Conservation (phyloP, 2,113 vertebrate species). For the Benitochromis conjunctus region DNA sequence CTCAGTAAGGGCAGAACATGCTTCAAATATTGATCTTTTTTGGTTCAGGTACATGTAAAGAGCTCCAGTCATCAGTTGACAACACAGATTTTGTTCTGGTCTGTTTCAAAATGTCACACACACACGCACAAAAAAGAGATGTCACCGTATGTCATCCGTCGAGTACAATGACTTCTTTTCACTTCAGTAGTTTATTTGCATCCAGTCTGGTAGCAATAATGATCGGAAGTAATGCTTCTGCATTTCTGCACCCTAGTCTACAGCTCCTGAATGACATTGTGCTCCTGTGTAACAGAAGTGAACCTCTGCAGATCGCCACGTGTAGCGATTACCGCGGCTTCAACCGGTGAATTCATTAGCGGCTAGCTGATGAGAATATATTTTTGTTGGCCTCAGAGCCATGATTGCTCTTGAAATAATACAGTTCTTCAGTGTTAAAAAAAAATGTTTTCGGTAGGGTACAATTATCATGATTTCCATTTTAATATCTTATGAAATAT, state of each 20-base stretch:
- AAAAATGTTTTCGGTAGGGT: neutral
- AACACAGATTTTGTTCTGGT: neutral
- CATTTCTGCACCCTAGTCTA: neutral
- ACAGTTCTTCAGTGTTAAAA: neutral
- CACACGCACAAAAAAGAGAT: neutral
- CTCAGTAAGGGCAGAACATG: neutral
- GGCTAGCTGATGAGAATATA: neutral
- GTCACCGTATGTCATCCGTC: neutral
- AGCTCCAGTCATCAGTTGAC: neutral
- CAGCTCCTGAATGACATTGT: slow-evolving; percentile 2
- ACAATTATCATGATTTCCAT: slow-evolving; percentile 1
- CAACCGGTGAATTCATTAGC: neutral
- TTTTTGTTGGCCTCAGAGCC: neutral
- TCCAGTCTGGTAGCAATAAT: slow-evolving; percentile 2
- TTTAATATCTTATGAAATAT: slow-evolving; percentile 26
- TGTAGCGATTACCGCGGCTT: neutral
- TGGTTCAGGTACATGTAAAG: neutral
- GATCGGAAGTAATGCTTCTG: slow-evolving; percentile 2
- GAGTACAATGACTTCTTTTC: neutral
- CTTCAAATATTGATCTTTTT: neutral
- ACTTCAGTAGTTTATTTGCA: neutral
- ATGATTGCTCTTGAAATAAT: neutral
- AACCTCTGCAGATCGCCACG: neutral
- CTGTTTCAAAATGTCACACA: neutral
- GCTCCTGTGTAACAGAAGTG: neutral